phyloP scores from a whole-genome alignment of 2,888 invertebrate genomes.

The Frankliniella intonsa region DNA sequence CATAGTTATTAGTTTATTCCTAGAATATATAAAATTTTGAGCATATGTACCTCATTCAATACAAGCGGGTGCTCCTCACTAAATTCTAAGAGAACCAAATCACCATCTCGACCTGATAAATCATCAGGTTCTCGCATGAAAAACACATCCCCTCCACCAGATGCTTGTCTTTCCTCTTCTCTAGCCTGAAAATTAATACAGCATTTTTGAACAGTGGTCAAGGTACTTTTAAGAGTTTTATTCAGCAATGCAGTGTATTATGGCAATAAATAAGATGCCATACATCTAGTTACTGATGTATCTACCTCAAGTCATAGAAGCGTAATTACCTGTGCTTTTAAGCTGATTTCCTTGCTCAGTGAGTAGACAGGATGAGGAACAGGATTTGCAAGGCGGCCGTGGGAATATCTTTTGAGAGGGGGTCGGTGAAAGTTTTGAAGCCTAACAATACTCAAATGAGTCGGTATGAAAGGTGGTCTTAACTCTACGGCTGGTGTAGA shows the following conservation, averaged over 20 bases:
- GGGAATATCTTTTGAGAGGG: conserved; percentile 78
- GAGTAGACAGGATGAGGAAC: conserved; percentile 79
- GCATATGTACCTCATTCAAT: conserved; percentile 70
- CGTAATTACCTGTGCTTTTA: conserved; percentile 71
- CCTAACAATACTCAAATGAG: conserved; percentile 75
- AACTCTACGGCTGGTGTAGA: conserved; percentile 96
- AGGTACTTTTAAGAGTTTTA: neutral
- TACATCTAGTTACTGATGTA: too few species aligned
- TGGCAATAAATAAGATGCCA: too few species aligned
- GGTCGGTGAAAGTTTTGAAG: conserved; percentile 92
- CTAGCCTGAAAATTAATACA: conserved; percentile 58
- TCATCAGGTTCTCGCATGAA: conserved; percentile 97
- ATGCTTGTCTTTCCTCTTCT: conserved; percentile 87
- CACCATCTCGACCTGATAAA: conserved; percentile 89
- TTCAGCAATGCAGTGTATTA: neutral
- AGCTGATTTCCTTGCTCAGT: conserved; percentile 81
- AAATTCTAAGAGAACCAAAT: conserved; percentile 85
- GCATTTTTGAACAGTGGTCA: conserved; percentile 15
- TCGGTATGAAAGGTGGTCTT: conserved; percentile 91
- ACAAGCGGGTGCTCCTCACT: conserved; percentile 98
- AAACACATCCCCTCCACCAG: conserved; percentile 98
- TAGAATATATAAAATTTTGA: neutral
- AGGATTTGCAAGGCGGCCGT: conserved; percentile 68
- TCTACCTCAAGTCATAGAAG: conserved; percentile 20
- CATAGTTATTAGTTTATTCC: neutral